A percentile compares a stretch with the other conserved stretches of the same genome.
Evolutionary conservation across 1,140 invertebrate species (phyloP).

Genomic region (Daktulosphaira vitifoliae): DNA sequence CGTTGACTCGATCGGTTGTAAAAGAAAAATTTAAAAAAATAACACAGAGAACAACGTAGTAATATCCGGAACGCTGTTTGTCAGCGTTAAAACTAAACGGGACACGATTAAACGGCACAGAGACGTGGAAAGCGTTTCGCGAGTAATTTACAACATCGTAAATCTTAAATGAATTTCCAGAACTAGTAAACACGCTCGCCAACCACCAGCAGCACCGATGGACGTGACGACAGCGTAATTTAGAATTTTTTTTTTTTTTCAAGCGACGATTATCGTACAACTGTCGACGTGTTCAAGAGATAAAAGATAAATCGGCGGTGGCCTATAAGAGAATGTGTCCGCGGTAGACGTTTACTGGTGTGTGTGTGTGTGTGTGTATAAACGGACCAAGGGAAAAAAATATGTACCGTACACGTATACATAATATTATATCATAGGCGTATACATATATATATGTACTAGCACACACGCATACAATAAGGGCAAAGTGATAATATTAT

Average conservation of each 20-base stretch:
- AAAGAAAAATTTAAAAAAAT: too few species aligned
- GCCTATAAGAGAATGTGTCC: constrained; percentile 1
- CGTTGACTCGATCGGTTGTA: too few species aligned
- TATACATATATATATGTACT: constrained; percentile 7
- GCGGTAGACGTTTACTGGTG: constrained; percentile 28
- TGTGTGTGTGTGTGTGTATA: neutral
- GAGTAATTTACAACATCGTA: too few species aligned
- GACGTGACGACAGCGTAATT: constrained; percentile 26
- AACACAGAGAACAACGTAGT: too few species aligned
- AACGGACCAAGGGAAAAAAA: neutral
- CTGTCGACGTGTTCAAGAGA: constrained; percentile 29
- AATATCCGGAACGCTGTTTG: too few species aligned
- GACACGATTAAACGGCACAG: too few species aligned
- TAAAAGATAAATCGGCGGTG: constrained; percentile 28
- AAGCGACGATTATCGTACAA: neutral
- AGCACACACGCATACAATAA: too few species aligned
- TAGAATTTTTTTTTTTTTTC: constrained; percentile 13
- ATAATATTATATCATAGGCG: neutral
- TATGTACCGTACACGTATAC: neutral
- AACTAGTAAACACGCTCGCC: neutral
- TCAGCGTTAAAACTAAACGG: too few species aligned
- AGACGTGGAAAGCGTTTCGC: too few species aligned
- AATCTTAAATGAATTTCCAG: too few species aligned
- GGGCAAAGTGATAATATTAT: constrained; percentile 14
- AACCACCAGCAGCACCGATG: neutral